These are phyloP conservation scores for Capricornis sumatraensis DNA, from an alignment of 2,113 vertebrate species.

Conservation along the genomic window DNA sequence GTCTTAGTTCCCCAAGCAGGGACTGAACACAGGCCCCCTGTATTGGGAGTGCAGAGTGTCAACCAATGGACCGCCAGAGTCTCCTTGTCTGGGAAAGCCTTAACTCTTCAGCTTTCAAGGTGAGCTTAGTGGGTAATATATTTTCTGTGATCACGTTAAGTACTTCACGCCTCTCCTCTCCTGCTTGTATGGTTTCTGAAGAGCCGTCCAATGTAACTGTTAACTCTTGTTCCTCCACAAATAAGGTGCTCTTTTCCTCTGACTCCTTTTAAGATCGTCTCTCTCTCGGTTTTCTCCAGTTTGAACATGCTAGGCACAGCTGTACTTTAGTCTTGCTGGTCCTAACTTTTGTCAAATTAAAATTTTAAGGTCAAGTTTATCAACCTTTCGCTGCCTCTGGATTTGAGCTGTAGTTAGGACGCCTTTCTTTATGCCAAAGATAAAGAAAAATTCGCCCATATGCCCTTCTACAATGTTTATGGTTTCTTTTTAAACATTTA, in stretches of 20 bases:
- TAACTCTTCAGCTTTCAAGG: neutral
- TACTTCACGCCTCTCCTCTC: neutral
- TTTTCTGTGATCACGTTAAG: neutral
- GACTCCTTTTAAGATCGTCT: neutral
- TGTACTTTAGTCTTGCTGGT: neutral
- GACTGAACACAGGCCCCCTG: neutral
- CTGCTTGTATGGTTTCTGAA: neutral
- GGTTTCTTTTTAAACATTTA: neutral
- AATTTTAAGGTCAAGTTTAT: neutral
- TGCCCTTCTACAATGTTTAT: neutral
- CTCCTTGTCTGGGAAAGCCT: neutral
- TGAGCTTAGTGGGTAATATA: neutral
- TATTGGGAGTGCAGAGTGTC: rapidly evolving
- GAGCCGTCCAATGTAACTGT: neutral
- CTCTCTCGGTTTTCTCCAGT: neutral
- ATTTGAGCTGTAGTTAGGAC: neutral
- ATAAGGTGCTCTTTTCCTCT: neutral
- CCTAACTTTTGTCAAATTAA: neutral
- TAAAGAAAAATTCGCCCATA: neutral
- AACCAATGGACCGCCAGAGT: neutral
- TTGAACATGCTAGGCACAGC: neutral
- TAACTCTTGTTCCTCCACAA: neutral
- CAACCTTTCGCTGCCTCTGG: neutral
- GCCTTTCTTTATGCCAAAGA: neutral
- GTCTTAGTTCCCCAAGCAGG: neutral